Conservation (phyloP, 2,888 invertebrate genomes). For the Tanypteryx hageni region DNA sequence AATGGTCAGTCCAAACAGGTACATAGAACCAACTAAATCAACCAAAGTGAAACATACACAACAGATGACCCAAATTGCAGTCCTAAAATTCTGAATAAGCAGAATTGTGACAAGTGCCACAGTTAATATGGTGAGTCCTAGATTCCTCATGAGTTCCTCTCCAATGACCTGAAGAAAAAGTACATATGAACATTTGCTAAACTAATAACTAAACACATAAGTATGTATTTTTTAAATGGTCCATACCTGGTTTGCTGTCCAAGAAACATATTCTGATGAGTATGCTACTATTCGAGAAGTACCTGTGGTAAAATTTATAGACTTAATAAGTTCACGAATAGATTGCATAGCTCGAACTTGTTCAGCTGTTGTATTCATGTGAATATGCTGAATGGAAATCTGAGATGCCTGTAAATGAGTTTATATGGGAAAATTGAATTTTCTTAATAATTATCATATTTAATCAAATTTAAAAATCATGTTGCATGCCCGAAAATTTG, state of each 20-base stretch:
- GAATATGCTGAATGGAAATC: slow-evolving; percentile 73
- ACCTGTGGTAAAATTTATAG: slow-evolving; percentile 71
- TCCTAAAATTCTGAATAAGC: slow-evolving; percentile 74
- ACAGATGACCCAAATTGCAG: slow-evolving; percentile 75
- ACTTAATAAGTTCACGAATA: slow-evolving; percentile 71
- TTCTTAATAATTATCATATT: background rate
- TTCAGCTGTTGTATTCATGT: slow-evolving; percentile 72
- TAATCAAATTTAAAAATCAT: background rate
- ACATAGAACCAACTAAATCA: slow-evolving; percentile 76
- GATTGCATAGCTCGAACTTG: slow-evolving; percentile 73
- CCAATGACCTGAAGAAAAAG: slow-evolving; percentile 72
- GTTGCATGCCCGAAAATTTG: background rate
- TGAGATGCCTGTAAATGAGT: slow-evolving; percentile 72
- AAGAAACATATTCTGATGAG: slow-evolving; percentile 73
- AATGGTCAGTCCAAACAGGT: slow-evolving; percentile 76
- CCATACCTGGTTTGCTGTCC: slow-evolving; percentile 73
- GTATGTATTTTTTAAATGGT: background rate
- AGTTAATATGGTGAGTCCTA: slow-evolving; percentile 74
- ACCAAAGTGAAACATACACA: slow-evolving; percentile 76
- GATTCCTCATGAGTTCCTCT: slow-evolving; percentile 74
- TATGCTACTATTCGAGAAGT: slow-evolving; percentile 71
- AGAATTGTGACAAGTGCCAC: slow-evolving; percentile 75
- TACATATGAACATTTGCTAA: background rate
- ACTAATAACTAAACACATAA: background rate
- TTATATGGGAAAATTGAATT: slow-evolving; percentile 1